A percentile compares a stretch with the other conserved stretches of the same genome.
phyloP scores from a whole-genome alignment of 2,888 invertebrate species.

The Melipona beecheii region DNA sequence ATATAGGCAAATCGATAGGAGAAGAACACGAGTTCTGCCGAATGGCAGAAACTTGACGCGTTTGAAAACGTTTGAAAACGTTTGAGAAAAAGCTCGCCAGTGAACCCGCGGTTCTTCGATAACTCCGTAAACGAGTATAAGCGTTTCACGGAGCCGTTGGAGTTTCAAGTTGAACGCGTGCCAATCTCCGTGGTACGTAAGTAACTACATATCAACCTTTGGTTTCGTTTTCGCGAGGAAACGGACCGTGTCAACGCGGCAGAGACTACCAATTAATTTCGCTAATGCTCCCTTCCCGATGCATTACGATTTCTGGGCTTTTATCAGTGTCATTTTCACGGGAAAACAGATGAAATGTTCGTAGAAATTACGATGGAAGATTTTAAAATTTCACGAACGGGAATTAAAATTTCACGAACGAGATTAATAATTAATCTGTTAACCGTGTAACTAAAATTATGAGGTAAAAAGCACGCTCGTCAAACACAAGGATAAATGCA shows the following conservation, averaged over 20 bases:
- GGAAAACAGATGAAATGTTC: not conserved
- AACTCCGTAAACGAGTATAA: conserved; percentile 24
- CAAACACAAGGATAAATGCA: too few relatives aligned
- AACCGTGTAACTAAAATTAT: too few relatives aligned
- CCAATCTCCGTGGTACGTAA: conserved; percentile 60
- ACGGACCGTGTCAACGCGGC: conserved; percentile 39
- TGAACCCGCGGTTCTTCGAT: conserved; percentile 31
- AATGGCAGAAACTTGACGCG: not conserved
- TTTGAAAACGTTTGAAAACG: conserved; percentile 2
- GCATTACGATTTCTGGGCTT: conserved; percentile 3
- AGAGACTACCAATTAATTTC: conserved; percentile 59
- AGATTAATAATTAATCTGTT: too few relatives aligned
- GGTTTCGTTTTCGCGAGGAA: conserved; percentile 50
- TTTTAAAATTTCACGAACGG: too few relatives aligned
- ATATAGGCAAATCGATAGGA: not conserved
- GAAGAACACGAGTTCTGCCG: too few relatives aligned
- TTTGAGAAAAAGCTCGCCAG: not conserved
- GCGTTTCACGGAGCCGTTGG: conserved; percentile 50
- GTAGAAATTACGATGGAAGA: not conserved
- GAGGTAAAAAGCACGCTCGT: too few relatives aligned
- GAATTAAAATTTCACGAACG: not conserved
- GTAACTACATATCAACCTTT: conserved; percentile 57
- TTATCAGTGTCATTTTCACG: fast-evolving
- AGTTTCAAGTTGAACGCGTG: conserved; percentile 64
- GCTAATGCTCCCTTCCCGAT: conserved; percentile 47